Base-by-base conservation (phyloP, 2,888 invertebrate species). In the Cephus pygmeus region DNA sequence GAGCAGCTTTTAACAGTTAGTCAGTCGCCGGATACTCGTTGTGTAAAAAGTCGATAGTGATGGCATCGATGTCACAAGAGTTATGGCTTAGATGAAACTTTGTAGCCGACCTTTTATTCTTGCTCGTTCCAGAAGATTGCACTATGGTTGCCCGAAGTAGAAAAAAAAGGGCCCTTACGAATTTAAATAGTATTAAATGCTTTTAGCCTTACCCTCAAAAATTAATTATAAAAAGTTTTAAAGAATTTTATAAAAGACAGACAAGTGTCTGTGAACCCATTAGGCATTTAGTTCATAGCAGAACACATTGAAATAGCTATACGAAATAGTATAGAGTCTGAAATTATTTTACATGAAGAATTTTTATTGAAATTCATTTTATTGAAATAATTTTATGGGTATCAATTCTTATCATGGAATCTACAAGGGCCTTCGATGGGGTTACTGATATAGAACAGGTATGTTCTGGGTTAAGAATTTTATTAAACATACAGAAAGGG, bases 21-120 rank as follows among this genome's bases (percentile, higher is more conserved):
- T 56, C 56, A 56, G 56, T 56, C 56, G 56, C 56, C 56, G 15
- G 56, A 15, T 56, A 56, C 56, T 56, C 56, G 56, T 56, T 56
- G 56, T 71, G 71, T 23, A 71, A 71, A 30, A 71, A 71, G 71
- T 71, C 71, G 71, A 71, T 71, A 33, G 71, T 23, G 71, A 34
- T 34, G 56, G 71, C 71, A n/a, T 71, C 71, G 71, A 30, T 71
- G 31, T 71, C 11, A 23, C 71, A n/a, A 30, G 71, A 71, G 31
- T 71, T 33, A 71, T 30, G 71, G 71, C 56, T 56, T 23, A 2
- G 23, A 56, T 56, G 56, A 9, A 56, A 56, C 56, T 56, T 56
- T 23, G 56, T 23, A 56, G 56, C 9, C 23, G 56, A 56, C 23
- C 56, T 56, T 56, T 56, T 56, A 56, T 56, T 56, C 56, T 23